Evolutionary conservation across 1,140 invertebrate species (phyloP), one percentile per base, ranked within the genome.

Genomic region (Drosophila teissieri): DNA sequence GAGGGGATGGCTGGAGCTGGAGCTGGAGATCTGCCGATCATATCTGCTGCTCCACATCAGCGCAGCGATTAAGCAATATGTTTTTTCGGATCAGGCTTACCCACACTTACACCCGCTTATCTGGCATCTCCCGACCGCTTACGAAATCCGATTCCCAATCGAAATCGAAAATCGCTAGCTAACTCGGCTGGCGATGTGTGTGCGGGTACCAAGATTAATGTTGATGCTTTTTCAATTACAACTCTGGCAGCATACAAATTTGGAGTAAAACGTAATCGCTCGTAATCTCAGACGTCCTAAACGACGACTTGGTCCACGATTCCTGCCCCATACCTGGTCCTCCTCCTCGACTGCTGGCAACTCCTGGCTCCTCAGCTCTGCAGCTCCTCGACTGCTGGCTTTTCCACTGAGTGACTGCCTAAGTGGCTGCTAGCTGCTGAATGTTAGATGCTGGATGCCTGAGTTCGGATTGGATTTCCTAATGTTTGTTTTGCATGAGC

Each of bases 141-240:
- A 72, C 68, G 68, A 72, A 72, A 72, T 72, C 68, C 68, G 67
- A 72, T 70, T 70, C 67, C 67, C 51, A 70, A 70, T 72, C 68
- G 68, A 72, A 72, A 72, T 72, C 68, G 68, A 72, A 72, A 72
- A 70, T 70, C 67, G 44, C 58, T 17, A 48, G 62, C 42, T 27
- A 17, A 67, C 63, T 53, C 14, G 55, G 55, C 60, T 56, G 75
- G 73, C 72, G 76, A 89, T 84, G 76, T 89, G 78, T 65, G 65
- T 73, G 81, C 67, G 48, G 68, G 72, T 84, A 91, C 90, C 73
- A 91, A 91, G 90, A 91, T 91, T 91, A 91, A 91, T 91, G 90
- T 91, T 91, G 90, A 91, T 91, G 90, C 90, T 90, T 91, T 91
- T 91, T 91, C 90, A 91, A 91, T 91, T 91, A 91, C 90, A 91